Base-by-base conservation (phyloP, 2,113 vertebrate genomes). In the Talpa occidentalis region DNA sequence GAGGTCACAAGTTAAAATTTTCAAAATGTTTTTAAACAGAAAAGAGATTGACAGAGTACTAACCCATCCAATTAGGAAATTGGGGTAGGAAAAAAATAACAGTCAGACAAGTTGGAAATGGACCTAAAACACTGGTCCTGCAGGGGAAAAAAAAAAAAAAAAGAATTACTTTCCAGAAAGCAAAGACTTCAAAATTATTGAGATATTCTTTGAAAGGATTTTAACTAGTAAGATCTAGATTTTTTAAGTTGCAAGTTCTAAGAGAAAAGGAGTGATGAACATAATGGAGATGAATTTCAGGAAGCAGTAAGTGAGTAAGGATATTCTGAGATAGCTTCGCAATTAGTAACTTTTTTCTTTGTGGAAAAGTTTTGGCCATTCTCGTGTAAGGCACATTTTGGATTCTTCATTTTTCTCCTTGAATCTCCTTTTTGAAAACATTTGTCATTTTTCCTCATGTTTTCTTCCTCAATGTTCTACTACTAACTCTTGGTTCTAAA, bases 1-100 rank as follows among this genome's bases (percentile, higher is more conserved):
- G 22, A 24, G 19, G n/a, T 83, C 17, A 91, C 77, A 14, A 79
- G 66, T 88, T 87, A 87, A 89, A 74, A 85, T 67, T 93, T 83
- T 89, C 16, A 67, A 73, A 54, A 60, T 62, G 37, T 32, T 74
- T 76, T 19, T 80, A 76, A 52, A 93, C 44, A 93, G 77, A 74
- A 92, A 56, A 87, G 16, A 78, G 19, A 47, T 19, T 77, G 56
- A 86, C 62, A 81, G 11, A 81, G 8, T 44, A 67, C 32, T 76
- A 64, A 72, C 30, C 60, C 59, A 76, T 88, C 10, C 21, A 37
- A 79, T 56, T 70, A 81, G 40, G 82, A 86, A 87, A 74, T 6
- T 78, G 35, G 37, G 60, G 40, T 56, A 73, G 22, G 28, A 62
- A 66, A 21, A 67, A 72, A 37, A 11, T 54, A 91, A 5, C n/a